phyloP scores from a whole-genome alignment of 1,140 invertebrate genomes.

The Akabosia matsudoensis region DNA sequence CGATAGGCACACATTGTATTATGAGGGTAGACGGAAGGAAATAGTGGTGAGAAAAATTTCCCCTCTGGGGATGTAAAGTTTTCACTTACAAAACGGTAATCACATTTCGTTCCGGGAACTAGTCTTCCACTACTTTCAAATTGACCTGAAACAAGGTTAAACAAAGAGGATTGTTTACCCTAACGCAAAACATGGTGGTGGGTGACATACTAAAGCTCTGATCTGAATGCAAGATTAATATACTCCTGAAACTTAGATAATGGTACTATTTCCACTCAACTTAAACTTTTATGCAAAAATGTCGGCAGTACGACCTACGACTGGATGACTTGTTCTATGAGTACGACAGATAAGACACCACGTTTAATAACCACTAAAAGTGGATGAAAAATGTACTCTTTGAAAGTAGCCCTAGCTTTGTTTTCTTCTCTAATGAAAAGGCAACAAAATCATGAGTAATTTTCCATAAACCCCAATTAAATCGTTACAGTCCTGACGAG shows the following conservation, averaged over 20 bases:
- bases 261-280: not conserved
- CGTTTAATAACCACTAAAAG: too few relatives aligned
- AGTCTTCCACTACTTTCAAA: slow-evolving; percentile 68
- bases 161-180: not conserved
- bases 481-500: too few relatives aligned
- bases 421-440: too few relatives aligned
- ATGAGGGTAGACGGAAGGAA: slow-evolving; percentile 75
- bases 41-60: slow-evolving; percentile 73
- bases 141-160: slow-evolving; percentile 59
- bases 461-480: too few relatives aligned
- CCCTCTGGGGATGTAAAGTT: slow-evolving; percentile 63
- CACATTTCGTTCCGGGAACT: slow-evolving; percentile 66
- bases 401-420: too few relatives aligned
- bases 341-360: too few relatives aligned
- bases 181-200: not conserved
- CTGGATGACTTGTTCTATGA: too few relatives aligned
- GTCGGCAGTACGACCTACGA: too few relatives aligned
- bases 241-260: not conserved
- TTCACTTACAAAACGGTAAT: slow-evolving; percentile 69
- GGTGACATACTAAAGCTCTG: not conserved
- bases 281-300: too few relatives aligned
- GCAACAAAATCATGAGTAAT: too few relatives aligned
- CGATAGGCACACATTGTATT: slow-evolving; percentile 72
- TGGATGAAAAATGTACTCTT: too few relatives aligned
- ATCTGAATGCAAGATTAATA: not conserved